A percentile compares a stretch with the other conserved stretches of the same genome.
Conservation (phyloP, 2,797 vertebrate genomes). For the Poecile montanus region DNA sequence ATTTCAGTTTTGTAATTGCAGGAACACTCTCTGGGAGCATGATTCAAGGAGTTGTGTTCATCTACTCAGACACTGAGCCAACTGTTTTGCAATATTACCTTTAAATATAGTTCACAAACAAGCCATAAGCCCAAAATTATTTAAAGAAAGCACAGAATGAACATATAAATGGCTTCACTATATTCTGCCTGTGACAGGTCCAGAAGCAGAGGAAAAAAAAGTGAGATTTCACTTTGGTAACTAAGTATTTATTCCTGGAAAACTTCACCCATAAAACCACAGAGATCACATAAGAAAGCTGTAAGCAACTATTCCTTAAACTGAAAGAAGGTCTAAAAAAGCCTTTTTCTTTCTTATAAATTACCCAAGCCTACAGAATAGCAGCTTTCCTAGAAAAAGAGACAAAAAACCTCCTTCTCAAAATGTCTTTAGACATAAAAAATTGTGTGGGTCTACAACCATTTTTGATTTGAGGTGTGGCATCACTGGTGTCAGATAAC, state of each 20-base stretch:
- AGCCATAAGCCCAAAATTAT: not conserved
- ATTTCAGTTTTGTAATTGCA: not conserved
- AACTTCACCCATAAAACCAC: not conserved
- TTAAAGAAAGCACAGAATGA: not conserved
- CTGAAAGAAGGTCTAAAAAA: not conserved
- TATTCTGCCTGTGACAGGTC: not conserved
- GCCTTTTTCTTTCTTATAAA: not conserved
- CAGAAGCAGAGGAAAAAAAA: not conserved
- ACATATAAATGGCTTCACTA: not conserved
- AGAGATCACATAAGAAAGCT: not conserved
- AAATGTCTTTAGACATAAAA: not conserved
- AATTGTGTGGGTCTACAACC: not conserved
- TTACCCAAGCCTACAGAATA: not conserved
- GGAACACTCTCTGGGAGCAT: not conserved
- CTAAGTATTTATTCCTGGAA: not conserved
- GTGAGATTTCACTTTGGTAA: not conserved
- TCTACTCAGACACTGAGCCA: not conserved
- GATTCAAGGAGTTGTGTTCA: conserved; percentile 22
- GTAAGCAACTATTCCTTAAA: not conserved
- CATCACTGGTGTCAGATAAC: not conserved
- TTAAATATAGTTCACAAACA: conserved; percentile 13
- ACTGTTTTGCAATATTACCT: not conserved
- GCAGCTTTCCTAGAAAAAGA: not conserved
- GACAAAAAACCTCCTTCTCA: not conserved
- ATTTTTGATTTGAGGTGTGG: not conserved